Evolutionary conservation across 2,888 invertebrate genomes (phyloP), one percentile per base, ranked within the genome.

Genomic region (Caenorhabditis auriculariae): DNA sequence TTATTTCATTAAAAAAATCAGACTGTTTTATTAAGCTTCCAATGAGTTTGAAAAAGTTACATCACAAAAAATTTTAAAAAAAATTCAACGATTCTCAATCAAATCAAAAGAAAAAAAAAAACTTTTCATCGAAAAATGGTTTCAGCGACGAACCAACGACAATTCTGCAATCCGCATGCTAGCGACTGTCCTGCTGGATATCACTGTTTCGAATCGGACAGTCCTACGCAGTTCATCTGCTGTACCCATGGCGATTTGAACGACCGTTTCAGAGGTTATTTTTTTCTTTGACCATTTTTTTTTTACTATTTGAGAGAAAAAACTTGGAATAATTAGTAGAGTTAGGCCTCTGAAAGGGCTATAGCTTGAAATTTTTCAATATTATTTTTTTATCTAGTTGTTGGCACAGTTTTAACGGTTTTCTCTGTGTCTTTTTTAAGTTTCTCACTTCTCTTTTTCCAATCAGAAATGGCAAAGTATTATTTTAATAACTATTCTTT

Each of bases 111-210:
- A 19, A 28, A 7, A 26, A 23, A 4, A 15, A 46, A 24, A 3
- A 28, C 32, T n/a, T n/a, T n/a, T n/a, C 21, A 44, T 3, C 29
- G 5, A 26, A 32, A 26, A 38, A 37, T 17, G 27, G 35, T 43
- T 56, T 26, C 24, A 54, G 60, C 39, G 9, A 54, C 66, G 17
- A 61, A 56, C 17, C 50, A 66, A 49, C 53, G 67, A 2, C 68
- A 65, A 43, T 71, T 66, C 61, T 75, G 75, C 44, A 69, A 69
- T 32, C 75, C 75, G 29, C 57, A 67, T 43, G 48, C 47, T 26
- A 58, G 54, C 35, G 62, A 60, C 41, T 75, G 75, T 41, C 75
- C 75, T n/a, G 63, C 61, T 19, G 75, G 75, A n/a, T 73, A 72
- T 54, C 68, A 71, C 26, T 75, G 75, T 42, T 60, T 70, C 38